Evolutionary conservation across 2,888 invertebrate species (phyloP).

Genomic region (Nemotelus pantherinus): DNA sequence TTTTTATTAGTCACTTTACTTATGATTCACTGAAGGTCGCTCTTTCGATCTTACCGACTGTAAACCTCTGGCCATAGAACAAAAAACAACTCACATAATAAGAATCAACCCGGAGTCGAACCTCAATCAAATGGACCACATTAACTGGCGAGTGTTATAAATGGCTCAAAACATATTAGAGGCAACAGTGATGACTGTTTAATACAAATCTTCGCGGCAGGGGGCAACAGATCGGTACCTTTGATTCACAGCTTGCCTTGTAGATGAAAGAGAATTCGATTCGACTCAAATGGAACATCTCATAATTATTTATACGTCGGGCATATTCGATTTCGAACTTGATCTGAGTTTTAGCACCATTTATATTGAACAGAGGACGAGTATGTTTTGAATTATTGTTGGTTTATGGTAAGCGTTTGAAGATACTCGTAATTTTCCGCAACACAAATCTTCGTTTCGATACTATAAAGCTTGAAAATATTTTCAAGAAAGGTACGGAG

Average conservation of each 20-base stretch:
- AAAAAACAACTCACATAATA: neutral
- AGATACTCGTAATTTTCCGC: too few relatives aligned
- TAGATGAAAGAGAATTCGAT: conserved; percentile 34
- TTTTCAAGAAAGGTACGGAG: too few relatives aligned
- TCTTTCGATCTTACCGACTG: conserved; percentile 35
- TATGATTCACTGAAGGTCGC: conserved; percentile 32
- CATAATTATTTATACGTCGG: conserved; percentile 50
- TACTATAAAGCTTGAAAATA: too few relatives aligned
- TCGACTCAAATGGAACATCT: conserved; percentile 47
- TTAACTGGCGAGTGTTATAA: conserved; percentile 47
- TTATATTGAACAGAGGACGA: too few relatives aligned
- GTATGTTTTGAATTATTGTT: too few relatives aligned
- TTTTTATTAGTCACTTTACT: conserved; percentile 37
- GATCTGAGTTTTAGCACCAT: neutral
- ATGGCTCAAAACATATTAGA: conserved; percentile 46
- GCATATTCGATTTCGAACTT: conserved; percentile 46
- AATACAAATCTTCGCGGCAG: conserved; percentile 50
- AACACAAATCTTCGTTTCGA: too few relatives aligned
- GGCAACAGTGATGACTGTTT: conserved; percentile 50
- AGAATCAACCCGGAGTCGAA: conserved; percentile 40
- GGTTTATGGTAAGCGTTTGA: too few relatives aligned
- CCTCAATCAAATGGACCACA: conserved; percentile 45
- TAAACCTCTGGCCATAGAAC: conserved; percentile 7
- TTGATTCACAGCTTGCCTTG: conserved; percentile 46
- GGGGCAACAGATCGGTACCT: conserved; percentile 48